Conservation (phyloP, 2,797 vertebrate species). For the Mormyrops attenuatus region DNA sequence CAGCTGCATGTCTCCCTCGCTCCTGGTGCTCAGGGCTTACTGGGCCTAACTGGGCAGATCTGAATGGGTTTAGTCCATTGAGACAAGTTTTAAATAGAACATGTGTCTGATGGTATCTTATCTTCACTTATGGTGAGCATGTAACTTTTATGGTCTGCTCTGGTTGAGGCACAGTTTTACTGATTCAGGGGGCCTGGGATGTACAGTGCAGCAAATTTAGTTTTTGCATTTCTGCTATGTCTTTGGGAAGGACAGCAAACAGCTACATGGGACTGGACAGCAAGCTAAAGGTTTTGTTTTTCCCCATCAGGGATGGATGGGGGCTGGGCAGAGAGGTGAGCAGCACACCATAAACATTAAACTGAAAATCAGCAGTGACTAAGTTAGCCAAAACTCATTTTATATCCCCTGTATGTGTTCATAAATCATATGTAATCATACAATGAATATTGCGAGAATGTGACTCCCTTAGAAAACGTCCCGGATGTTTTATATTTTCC, state of each 20-base stretch:
- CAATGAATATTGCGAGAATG: neutral
- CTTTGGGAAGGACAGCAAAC: neutral
- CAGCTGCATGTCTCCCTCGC: neutral
- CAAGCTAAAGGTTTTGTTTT: neutral
- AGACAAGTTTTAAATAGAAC: neutral
- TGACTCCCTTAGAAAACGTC: neutral
- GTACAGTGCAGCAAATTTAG: neutral
- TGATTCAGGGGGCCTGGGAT: neutral
- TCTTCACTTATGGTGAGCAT: neutral
- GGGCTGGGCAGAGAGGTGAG: neutral
- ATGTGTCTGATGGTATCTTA: neutral
- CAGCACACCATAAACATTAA: neutral
- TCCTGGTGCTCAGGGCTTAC: neutral
- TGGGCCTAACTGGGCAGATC: neutral
- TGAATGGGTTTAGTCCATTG: neutral
- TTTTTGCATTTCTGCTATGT: neutral
- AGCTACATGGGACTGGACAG: neutral
- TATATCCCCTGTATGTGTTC: neutral
- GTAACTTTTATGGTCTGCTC: neutral
- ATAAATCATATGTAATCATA: neutral
- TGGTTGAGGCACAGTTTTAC: neutral
- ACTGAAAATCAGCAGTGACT: neutral
- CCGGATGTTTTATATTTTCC: neutral
- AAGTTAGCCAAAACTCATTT: neutral
- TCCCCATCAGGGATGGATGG: neutral